Evolutionary conservation across 2,113 vertebrate genomes (phyloP).

Genomic region (Sceloporus tristichus): DNA sequence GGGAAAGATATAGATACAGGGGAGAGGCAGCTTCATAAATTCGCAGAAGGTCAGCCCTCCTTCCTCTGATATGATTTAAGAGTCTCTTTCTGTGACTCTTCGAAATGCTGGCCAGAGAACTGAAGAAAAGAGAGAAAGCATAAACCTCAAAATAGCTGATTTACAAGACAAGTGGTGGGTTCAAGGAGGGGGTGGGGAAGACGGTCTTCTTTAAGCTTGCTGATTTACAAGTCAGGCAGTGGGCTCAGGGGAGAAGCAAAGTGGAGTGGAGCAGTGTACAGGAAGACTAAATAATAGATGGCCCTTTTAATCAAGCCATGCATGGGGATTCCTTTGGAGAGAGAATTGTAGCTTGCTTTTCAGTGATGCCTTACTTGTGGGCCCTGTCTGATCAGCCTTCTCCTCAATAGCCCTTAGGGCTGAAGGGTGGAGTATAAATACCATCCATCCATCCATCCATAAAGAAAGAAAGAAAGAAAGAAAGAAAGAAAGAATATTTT

Average conservation of each 20-base stretch:
- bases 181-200: background rate
- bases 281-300: constrained; percentile 36
- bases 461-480: no score
- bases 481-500: background rate
- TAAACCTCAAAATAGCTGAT: constrained; percentile 9
- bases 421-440: no score
- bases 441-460: no score
- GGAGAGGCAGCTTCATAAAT: background rate
- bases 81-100: background rate
- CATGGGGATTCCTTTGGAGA: constrained; percentile 24
- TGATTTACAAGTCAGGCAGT: constrained; percentile 38
- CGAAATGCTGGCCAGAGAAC: constrained; percentile 10
- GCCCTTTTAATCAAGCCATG: constrained; percentile 26
- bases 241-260: constrained; percentile 1
- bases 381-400: background rate
- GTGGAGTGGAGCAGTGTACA: background rate
- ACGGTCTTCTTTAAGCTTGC: constrained; percentile 8
- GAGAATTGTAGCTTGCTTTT: background rate
- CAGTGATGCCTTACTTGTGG: background rate
- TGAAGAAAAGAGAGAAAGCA: constrained; percentile 25
- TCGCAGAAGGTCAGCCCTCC: background rate
- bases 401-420: no score
- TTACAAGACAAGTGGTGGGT: constrained; percentile 23
- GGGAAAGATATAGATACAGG: background rate
- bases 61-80: constrained; percentile 12